Conservation (phyloP, 2,113 vertebrate species). For the Hyaena hyaena region DNA sequence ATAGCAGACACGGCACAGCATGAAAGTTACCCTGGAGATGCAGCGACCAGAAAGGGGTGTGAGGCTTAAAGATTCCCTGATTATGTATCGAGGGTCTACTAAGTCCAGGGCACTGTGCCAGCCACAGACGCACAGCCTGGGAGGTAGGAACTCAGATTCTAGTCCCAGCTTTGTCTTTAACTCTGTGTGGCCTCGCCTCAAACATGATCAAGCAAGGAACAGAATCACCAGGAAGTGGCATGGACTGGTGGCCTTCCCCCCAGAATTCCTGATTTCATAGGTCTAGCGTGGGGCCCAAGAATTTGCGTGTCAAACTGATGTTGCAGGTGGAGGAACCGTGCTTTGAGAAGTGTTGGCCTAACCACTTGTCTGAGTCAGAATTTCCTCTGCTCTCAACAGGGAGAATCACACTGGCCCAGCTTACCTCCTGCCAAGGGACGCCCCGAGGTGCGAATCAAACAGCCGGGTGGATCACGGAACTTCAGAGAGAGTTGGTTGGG, state of each 20-base stretch:
- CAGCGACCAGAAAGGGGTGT: not conserved
- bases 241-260: not conserved
- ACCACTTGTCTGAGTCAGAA: not conserved
- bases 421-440: not conserved
- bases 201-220: not conserved
- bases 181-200: not conserved
- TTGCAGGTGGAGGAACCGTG: rapidly evolving
- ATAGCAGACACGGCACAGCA: not conserved
- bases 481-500: not conserved
- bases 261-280: not conserved
- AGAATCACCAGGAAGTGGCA: not conserved
- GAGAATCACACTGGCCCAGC: not conserved
- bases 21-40: not conserved
- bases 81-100: not conserved
- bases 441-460: not conserved
- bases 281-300: not conserved
- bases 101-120: not conserved
- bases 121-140: not conserved
- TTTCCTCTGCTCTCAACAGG: not conserved
- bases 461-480: not conserved
- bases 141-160: not conserved
- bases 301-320: not conserved
- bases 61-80: not conserved
- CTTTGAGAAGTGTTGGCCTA: not conserved
- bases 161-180: not conserved